Conservation (phyloP, 2,888 invertebrate genomes). For the Tipula lateralis region DNA sequence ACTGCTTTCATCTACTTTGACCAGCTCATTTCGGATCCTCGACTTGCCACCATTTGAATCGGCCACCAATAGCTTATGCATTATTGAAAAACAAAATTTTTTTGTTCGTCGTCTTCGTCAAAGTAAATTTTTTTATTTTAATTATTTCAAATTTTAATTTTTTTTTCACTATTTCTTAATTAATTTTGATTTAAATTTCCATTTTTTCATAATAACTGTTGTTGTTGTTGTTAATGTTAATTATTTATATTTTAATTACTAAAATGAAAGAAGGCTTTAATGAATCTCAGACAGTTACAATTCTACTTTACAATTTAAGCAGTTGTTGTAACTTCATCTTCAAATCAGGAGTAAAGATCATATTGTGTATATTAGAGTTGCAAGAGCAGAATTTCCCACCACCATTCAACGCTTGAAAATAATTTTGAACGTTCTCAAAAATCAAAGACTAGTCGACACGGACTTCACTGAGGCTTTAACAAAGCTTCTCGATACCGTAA, state of each 20-base stretch:
- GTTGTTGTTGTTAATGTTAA: neutral
- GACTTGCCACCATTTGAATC: neutral
- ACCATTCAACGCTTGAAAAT: too few relatives aligned
- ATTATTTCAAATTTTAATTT: neutral
- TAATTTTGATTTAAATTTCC: neutral
- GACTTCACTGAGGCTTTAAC: too few relatives aligned
- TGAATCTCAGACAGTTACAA: too few relatives aligned
- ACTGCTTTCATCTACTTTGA: neutral
- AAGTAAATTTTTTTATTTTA: neutral
- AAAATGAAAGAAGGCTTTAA: too few relatives aligned
- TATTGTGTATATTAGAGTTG: too few relatives aligned
- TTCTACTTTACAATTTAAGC: too few relatives aligned
- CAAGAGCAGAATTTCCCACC: too few relatives aligned
- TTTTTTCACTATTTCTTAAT: neutral
- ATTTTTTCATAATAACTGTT: neutral
- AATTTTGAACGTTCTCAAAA: too few relatives aligned
- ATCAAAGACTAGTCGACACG: too few relatives aligned
- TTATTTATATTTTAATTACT: neutral
- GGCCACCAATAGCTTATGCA: conserved; percentile 26
- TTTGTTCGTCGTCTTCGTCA: neutral
- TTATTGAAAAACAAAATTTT: neutral
- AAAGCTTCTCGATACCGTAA: too few relatives aligned
- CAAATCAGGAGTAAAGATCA: too few relatives aligned
- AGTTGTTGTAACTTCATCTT: too few relatives aligned
- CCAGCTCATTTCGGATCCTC: neutral